A percentile compares a stretch with the other conserved stretches of the same genome.
Conservation (phyloP, 2,113 vertebrate genomes). For the Herpetotheres cachinnans region DNA sequence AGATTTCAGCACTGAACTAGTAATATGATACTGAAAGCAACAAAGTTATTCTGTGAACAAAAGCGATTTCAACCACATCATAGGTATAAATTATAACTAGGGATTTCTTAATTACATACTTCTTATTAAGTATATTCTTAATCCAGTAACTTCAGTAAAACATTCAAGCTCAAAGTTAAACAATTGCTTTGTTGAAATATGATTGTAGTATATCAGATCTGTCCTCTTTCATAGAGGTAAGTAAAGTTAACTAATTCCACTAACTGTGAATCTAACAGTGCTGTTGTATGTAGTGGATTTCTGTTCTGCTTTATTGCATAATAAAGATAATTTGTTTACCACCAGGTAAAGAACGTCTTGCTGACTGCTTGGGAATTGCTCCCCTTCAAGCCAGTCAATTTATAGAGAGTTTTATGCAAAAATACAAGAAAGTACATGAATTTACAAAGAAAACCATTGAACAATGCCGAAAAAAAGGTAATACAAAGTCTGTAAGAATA, state of each 20-base stretch:
- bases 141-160: not conserved
- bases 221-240: not conserved
- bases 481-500: not conserved
- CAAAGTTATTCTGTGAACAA: not conserved
- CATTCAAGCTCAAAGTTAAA: not conserved
- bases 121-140: not conserved
- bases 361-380: slow-evolving; percentile 82
- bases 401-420: slow-evolving; percentile 87
- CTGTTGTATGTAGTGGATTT: not conserved
- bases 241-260: not conserved
- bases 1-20: not conserved
- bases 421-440: slow-evolving; percentile 83
- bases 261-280: not conserved
- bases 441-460: slow-evolving; percentile 84
- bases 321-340: not conserved
- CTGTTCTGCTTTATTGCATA: not conserved
- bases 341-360: slow-evolving; percentile 85
- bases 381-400: slow-evolving; percentile 80
- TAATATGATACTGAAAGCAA: not conserved
- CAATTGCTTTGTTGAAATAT: not conserved
- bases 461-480: slow-evolving; percentile 82
- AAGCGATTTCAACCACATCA: not conserved
- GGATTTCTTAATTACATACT: not conserved
- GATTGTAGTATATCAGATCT: not conserved
- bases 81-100: not conserved